Evolutionary conservation across 30 jellyfish, hydroid and myxozoan genomes (phyloP).

Genomic region (Haliclystus octoradiatus): DNA sequence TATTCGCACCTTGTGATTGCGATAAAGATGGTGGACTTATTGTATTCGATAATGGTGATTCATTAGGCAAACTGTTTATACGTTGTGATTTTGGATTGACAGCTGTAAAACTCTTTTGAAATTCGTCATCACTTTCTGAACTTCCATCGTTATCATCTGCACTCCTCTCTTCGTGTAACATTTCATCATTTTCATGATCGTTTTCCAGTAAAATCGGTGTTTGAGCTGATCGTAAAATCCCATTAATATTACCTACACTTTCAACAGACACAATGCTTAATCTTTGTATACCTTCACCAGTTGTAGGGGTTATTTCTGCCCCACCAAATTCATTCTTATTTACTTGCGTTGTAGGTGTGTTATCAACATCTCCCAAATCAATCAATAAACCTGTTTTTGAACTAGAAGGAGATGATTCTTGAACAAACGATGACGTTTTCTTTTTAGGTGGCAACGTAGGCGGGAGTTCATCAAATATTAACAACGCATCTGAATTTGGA

Average conservation of each 20-base stretch:
- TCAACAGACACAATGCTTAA: not conserved
- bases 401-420: not conserved
- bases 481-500: not conserved
- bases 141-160: not conserved
- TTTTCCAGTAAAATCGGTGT: not conserved
- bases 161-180: not conserved
- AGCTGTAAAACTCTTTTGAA: not conserved
- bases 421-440: not conserved
- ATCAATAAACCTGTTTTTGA: conserved; percentile 8
- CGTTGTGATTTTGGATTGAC: not conserved
- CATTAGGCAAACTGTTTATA: not conserved
- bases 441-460: not conserved
- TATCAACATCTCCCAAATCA: conserved; percentile 20
- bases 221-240: not conserved
- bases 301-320: not conserved
- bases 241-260: not conserved
- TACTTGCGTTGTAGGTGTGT: not conserved
- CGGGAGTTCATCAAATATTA: not conserved
- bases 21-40: not conserved
- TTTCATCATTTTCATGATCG: not conserved
- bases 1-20: not conserved
- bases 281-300: not conserved
- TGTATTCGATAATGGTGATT: not conserved
- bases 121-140: not conserved
- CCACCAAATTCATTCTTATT: not conserved